phyloP scores from a whole-genome alignment of 2,797 vertebrate species.

The Pseudochirops corinnae region DNA sequence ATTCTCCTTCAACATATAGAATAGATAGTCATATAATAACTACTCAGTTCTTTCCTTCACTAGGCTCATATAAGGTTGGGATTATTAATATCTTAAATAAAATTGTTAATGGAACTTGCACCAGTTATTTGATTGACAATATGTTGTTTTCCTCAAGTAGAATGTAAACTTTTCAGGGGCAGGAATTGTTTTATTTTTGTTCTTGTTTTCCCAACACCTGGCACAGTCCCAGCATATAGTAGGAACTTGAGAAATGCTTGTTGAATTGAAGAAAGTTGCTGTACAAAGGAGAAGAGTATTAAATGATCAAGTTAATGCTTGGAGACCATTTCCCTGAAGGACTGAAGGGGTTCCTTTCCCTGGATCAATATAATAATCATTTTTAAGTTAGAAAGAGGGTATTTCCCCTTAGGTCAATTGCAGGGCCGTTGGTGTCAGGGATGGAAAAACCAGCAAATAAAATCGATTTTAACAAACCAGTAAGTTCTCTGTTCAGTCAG shows the following conservation, averaged over 20 bases:
- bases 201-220: not conserved
- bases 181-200: not conserved
- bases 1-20: not conserved
- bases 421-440: not conserved
- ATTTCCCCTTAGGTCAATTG: not conserved
- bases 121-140: not conserved
- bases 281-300: not conserved
- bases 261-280: not conserved
- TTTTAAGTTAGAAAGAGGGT: not conserved
- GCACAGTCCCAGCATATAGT: not conserved
- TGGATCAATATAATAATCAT: not conserved
- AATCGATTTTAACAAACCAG: not conserved
- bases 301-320: not conserved
- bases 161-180: not conserved
- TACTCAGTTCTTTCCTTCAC: not conserved
- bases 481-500: not conserved
- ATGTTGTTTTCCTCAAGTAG: not conserved
- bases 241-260: not conserved
- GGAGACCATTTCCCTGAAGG: not conserved
- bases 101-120: not conserved
- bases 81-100: not conserved
- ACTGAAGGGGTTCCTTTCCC: not conserved
- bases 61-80: not conserved
- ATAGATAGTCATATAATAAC: not conserved
- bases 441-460: not conserved